Evolutionary conservation across 2,888 invertebrate genomes (phyloP).

Genomic region (Antheraea assamensis): DNA sequence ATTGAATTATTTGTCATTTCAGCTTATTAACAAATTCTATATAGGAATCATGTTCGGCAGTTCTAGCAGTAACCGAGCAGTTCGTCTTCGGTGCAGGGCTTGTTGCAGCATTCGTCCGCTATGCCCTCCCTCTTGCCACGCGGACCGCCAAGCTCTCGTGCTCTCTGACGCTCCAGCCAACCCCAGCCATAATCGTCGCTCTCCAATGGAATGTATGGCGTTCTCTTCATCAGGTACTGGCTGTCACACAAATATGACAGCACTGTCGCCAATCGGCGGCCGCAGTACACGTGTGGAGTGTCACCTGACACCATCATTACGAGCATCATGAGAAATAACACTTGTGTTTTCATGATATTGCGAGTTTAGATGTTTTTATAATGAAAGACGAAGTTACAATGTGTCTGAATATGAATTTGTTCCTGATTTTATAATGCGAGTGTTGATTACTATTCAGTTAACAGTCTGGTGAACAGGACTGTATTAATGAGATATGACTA

Average conservation of each 20-base stretch:
- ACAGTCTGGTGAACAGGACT: neutral
- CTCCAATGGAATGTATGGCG: neutral
- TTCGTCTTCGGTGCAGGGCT: constrained; percentile 25
- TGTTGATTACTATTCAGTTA: neutral
- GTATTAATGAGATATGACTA: neutral
- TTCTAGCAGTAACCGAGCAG: constrained; percentile 19
- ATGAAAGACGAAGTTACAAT: neutral
- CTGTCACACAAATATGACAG: constrained; percentile 8
- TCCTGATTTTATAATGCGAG: neutral
- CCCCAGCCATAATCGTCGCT: neutral
- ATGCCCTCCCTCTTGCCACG: constrained; percentile 18
- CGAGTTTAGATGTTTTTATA: neutral
- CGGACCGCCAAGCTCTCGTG: neutral
- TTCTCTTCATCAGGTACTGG: constrained; percentile 2
- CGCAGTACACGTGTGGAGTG: constrained; percentile 17
- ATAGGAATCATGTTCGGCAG: neutral
- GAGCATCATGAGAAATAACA: neutral
- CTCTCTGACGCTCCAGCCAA: neutral
- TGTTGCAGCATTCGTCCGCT: constrained; percentile 26
- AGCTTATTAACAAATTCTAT: too few relatives aligned
- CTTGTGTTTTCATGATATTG: neutral
- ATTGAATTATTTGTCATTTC: too few relatives aligned
- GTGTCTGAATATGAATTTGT: neutral
- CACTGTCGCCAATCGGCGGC: constrained; percentile 1
- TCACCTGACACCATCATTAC: neutral